Percentiles rank a stretch among this genome's conserved stretches.
These are phyloP conservation scores for Ceratitis capitata DNA, from an alignment of 1,140 invertebrate genomes.

Conservation along the genomic window DNA sequence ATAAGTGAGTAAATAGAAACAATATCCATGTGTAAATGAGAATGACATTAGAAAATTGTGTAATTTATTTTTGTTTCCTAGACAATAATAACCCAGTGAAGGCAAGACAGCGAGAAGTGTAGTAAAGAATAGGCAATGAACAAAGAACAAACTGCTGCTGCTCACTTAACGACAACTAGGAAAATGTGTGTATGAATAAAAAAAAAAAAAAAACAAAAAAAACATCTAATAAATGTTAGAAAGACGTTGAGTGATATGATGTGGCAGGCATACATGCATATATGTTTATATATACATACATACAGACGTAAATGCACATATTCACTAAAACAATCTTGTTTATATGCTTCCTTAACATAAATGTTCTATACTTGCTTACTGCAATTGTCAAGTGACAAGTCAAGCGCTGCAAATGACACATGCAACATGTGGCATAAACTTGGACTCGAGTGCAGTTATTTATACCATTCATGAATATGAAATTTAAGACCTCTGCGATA, in stretches of 20 bases:
- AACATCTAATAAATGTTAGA: neutral
- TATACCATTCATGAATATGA: neutral
- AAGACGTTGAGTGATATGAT: constrained; percentile 6
- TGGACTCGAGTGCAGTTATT: neutral
- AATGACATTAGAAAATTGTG: constrained; percentile 37
- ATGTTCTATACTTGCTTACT: neutral
- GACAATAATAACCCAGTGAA: neutral
- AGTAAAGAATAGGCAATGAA: constrained; percentile 14
- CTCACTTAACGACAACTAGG: neutral
- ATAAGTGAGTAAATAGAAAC: neutral
- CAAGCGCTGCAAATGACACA: constrained; percentile 27
- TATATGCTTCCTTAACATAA: neutral
- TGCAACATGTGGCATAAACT: constrained; percentile 27
- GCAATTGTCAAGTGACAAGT: constrained; percentile 30
- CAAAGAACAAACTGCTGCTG: neutral
- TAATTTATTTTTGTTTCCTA: constrained; percentile 25
- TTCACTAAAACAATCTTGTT: neutral
- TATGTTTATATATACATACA: neutral
- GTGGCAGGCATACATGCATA: neutral
- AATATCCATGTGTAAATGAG: neutral
- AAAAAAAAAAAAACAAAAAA: neutral
- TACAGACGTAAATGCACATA: neutral
- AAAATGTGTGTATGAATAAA: neutral
- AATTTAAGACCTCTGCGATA: too few species aligned
- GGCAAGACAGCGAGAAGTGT: constrained; percentile 1